phyloP scores from a whole-genome alignment of 2,888 invertebrate species.

The Druceiella hillmani region DNA sequence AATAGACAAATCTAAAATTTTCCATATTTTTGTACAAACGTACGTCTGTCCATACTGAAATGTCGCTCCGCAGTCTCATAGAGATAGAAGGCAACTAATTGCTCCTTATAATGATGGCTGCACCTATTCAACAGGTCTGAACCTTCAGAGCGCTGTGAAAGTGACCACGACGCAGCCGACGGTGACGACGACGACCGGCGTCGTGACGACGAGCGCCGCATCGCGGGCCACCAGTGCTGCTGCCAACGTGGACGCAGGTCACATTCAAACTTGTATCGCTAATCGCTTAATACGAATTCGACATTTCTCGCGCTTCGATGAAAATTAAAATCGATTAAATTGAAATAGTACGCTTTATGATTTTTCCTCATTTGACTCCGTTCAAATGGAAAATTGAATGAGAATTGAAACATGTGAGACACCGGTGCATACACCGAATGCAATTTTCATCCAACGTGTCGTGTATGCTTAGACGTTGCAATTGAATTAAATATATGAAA shows the following conservation, averaged over 20 bases:
- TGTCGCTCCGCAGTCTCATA: too few relatives aligned
- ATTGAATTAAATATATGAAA: too few relatives aligned
- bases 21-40: too few relatives aligned
- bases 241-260: constrained; percentile 15
- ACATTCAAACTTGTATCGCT: constrained; percentile 1
- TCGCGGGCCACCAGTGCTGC: constrained; percentile 3
- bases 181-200: constrained; percentile 5
- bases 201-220: constrained; percentile 3
- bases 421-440: too few relatives aligned
- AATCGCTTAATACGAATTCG: neutral
- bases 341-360: constrained; percentile 3
- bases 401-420: too few relatives aligned
- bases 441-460: too few relatives aligned
- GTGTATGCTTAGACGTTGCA: too few relatives aligned
- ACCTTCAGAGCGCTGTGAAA: constrained; percentile 6
- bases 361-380: too few relatives aligned
- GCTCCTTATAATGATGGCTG: neutral
- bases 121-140: neutral
- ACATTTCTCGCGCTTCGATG: neutral
- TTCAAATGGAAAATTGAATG: too few relatives aligned
- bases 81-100: too few relatives aligned
- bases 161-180: constrained; percentile 5
- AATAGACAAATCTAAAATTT: too few relatives aligned
- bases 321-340: neutral
- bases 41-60: too few relatives aligned